Evolutionary conservation across 2,888 invertebrate species (phyloP).

Genomic region (Atherix ibis): DNA sequence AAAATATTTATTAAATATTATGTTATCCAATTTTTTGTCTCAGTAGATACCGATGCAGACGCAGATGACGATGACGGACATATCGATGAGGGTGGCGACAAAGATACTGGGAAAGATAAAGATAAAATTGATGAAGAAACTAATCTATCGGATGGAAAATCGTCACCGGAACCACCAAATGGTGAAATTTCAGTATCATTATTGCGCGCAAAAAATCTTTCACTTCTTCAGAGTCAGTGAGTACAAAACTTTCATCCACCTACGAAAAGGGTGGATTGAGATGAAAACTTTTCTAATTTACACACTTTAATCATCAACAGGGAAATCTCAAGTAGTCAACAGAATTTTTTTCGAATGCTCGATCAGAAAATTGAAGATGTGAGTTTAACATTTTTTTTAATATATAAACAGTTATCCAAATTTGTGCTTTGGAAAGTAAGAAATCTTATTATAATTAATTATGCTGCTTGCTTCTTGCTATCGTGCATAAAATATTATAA

Average conservation of each 20-base stretch:
- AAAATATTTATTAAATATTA: not conserved
- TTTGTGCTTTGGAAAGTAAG: not conserved
- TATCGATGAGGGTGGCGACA: slow-evolving; percentile 21
- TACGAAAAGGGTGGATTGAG: not conserved
- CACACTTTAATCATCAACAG: slow-evolving; percentile 33
- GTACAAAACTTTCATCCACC: slow-evolving; percentile 18
- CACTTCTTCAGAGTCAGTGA: slow-evolving; percentile 40
- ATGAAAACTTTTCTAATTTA: not conserved
- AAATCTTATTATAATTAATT: not conserved
- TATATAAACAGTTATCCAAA: not conserved
- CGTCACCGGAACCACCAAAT: slow-evolving; percentile 23
- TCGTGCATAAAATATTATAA: too few species aligned
- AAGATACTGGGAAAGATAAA: slow-evolving; percentile 22
- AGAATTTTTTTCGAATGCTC: slow-evolving; percentile 85
- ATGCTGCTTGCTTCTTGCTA: too few species aligned
- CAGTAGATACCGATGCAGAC: slow-evolving; percentile 32
- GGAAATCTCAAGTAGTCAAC: slow-evolving; percentile 76
- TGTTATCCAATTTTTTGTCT: slow-evolving; percentile 6
- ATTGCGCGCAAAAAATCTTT: slow-evolving; percentile 35
- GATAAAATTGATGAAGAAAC: slow-evolving; percentile 27
- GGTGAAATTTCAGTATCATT: slow-evolving; percentile 32
- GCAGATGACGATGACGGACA: slow-evolving; percentile 34
- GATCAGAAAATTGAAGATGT: slow-evolving; percentile 86
- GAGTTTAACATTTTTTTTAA: slow-evolving; percentile 23
- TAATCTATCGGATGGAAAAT: slow-evolving; percentile 26